phyloP scores from a whole-genome alignment of 2,797 vertebrate species.

The Hephaestus fuliginosus region DNA sequence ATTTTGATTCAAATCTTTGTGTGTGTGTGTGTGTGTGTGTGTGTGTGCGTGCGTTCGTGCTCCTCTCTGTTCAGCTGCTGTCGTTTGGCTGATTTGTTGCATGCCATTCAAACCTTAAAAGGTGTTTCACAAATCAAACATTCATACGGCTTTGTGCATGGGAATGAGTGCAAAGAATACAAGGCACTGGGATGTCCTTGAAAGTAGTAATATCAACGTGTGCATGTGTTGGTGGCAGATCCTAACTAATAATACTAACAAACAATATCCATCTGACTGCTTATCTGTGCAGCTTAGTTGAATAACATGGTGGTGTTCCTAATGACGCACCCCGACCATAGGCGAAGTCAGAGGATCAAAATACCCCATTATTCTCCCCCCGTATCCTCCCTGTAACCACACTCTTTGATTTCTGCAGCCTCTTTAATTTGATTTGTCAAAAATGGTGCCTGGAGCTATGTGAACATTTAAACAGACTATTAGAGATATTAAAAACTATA shows the following conservation, averaged over 20 bases:
- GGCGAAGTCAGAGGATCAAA: too few species aligned
- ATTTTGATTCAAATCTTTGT: conserved; percentile 22
- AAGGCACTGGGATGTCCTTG: conserved; percentile 10
- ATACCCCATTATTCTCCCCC: too few species aligned
- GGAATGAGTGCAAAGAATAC: neutral
- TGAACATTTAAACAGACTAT: neutral
- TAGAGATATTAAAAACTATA: neutral
- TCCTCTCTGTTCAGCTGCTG: neutral
- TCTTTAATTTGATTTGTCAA: neutral
- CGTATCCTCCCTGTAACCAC: neutral
- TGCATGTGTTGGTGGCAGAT: neutral
- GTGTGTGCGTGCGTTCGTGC: neutral
- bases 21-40: conserved; percentile 16
- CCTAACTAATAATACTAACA: too few species aligned
- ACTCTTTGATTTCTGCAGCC: neutral
- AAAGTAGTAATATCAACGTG: neutral
- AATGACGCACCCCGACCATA: too few species aligned
- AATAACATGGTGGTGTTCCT: too few species aligned
- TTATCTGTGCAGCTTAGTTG: too few species aligned
- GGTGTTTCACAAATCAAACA: conserved; percentile 10
- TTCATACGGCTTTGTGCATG: conserved; percentile 6
- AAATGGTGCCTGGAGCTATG: neutral
- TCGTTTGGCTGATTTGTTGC: neutral
- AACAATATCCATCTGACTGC: too few species aligned
- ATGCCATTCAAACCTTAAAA: conserved; percentile 8